Evolutionary conservation across 2,888 invertebrate species (phyloP), one percentile per base, ranked within the genome.

Genomic region (Idaea straminata): DNA sequence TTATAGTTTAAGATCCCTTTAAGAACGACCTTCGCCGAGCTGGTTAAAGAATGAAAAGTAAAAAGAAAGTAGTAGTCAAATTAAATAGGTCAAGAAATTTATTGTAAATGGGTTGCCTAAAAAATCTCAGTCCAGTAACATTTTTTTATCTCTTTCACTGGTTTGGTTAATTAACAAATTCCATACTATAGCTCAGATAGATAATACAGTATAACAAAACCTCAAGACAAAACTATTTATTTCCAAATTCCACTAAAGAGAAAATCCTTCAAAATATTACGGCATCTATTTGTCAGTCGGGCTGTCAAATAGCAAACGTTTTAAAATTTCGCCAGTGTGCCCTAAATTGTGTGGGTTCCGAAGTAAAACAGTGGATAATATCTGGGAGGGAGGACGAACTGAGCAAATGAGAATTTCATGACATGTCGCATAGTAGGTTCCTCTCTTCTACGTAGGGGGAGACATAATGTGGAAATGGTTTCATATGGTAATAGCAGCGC

Each of bases 351-450:
- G 65, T 63, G 67, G 63, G 38, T 38, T 59, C 63, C 25, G 25
- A 64, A 35, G 69, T 64, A 67, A 65, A 66, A 70, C 73, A 70
- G 63, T 70, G 71, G 72, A 71, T 74, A 68, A 72, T 71, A 69
- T 66, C 67, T 64, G 66, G 65, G 67, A 47, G 64, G 38, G 66
- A 66, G 67, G 69, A 70, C 69, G 68, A 68, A 70, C 68, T 71
- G 68, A 67, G 71, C 69, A 74, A 78, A 78, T 71, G 78, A 74
- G 78, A 74, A 70, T 78, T 78, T 78, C 75, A 78, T 77, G 76
- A 76, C 71, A 74, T 75, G 72, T 74, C 72, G 35, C 68, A 69
- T 64, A 65, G 63, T 61, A 66, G 67, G 62, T 25, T 2, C 25
- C 25, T 25, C 25, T 25, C 25, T 25, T 2, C 25, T 25, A 25